A percentile compares a stretch with the other conserved stretches of the same genome.
phyloP scores from a whole-genome alignment of 2,888 invertebrate species.

The Encarsia formosa region DNA sequence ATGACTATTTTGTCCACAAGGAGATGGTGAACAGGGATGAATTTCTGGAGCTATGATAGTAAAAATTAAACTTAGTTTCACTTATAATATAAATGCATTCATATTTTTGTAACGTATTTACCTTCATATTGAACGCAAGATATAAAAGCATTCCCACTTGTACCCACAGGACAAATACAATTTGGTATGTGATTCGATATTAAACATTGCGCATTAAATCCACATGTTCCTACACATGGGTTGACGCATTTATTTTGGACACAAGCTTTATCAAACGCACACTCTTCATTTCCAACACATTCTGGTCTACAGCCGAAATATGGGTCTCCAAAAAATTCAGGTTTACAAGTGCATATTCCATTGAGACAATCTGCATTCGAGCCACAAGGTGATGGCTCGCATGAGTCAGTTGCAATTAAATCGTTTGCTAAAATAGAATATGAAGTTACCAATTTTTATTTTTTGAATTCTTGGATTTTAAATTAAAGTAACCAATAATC shows the following conservation, averaged over 20 bases:
- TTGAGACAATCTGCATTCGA: conserved; percentile 63
- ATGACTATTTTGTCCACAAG: conserved; percentile 59
- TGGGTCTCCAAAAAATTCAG: conserved; percentile 48
- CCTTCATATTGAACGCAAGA: conserved; percentile 18
- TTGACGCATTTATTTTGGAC: conserved; percentile 69
- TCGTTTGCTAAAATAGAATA: conserved; percentile 22
- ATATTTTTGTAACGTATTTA: conserved; percentile 33
- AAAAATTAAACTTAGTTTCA: no score
- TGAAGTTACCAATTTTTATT: no score
- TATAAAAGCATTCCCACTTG: conserved; percentile 65
- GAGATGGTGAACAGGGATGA: conserved; percentile 62
- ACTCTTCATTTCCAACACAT: conserved; percentile 66
- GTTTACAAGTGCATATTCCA: conserved; percentile 49
- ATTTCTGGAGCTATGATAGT: no score
- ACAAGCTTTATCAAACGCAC: conserved; percentile 65
- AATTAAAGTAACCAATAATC: no score
- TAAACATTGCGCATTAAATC: conserved; percentile 50
- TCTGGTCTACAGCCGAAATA: conserved; percentile 69
- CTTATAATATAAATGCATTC: no score
- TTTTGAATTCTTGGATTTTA: no score
- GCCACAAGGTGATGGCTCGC: conserved; percentile 71
- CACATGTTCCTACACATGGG: conserved; percentile 71
- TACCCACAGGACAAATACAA: conserved; percentile 64
- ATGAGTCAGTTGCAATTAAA: conserved; percentile 55
- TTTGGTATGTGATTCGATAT: conserved; percentile 66